These are phyloP conservation scores for Apotomis turbidana DNA, from an alignment of 2,888 invertebrate genomes.

Conservation along the genomic window DNA sequence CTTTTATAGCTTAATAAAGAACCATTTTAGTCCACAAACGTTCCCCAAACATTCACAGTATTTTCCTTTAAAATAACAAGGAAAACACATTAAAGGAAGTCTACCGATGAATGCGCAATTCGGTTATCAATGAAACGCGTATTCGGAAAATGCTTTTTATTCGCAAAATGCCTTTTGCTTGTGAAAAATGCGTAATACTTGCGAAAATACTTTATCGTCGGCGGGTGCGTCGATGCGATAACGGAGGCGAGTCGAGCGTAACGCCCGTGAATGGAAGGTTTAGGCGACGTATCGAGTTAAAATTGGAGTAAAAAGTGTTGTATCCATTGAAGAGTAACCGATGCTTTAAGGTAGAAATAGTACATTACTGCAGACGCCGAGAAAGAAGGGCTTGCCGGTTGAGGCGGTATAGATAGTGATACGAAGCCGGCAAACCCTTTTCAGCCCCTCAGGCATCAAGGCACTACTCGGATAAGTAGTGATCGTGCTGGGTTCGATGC, in stretches of 20 bases:
- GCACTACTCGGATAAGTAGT: too few species aligned
- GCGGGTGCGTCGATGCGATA: constrained; percentile 17
- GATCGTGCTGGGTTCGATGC: too few species aligned
- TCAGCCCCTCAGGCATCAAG: too few species aligned
- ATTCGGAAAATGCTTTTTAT: neutral
- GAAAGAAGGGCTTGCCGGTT: too few species aligned
- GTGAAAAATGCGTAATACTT: neutral
- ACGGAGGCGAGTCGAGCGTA: constrained; percentile 1
- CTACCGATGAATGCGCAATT: constrained; percentile 6
- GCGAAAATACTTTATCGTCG: constrained; percentile 13
- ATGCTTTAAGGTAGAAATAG: too few species aligned
- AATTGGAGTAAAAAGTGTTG: too few species aligned
- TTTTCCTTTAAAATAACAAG: neutral
- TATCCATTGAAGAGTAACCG: too few species aligned
- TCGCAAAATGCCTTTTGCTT: neutral
- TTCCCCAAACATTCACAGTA: neutral
- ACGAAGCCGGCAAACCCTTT: too few species aligned
- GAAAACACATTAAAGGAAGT: constrained; percentile 16
- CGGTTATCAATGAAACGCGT: constrained; percentile 8
- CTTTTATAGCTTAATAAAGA: constrained; percentile 22
- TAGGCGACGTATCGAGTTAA: neutral
- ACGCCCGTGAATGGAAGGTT: too few species aligned
- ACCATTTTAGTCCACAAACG: neutral
- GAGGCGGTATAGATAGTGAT: too few species aligned
- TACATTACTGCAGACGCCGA: too few species aligned